Percentiles rank a stretch among this genome's conserved stretches.
Conservation (phyloP, 2,888 invertebrate genomes). For the Coelopa pilipes region DNA sequence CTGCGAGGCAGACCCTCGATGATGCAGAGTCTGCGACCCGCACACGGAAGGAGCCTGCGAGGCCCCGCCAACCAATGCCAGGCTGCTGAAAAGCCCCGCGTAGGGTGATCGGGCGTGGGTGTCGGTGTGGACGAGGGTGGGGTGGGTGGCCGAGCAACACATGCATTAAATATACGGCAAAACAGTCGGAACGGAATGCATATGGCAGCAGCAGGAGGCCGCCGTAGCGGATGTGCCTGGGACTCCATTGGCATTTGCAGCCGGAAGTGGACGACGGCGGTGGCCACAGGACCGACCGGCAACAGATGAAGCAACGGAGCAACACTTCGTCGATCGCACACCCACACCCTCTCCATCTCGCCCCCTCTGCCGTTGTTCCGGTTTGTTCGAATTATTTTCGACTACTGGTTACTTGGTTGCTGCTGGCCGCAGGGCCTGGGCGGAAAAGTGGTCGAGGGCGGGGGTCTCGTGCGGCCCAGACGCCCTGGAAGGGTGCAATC, state of each 20-base stretch:
- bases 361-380: conserved; percentile 2
- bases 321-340: conserved; percentile 4
- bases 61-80: too few relatives aligned
- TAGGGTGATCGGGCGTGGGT: too few relatives aligned
- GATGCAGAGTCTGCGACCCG: too few relatives aligned
- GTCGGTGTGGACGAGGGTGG: too few relatives aligned
- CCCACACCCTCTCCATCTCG: neutral
- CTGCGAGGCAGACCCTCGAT: too few relatives aligned
- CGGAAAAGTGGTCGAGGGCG: too few relatives aligned
- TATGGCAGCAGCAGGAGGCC: neutral
- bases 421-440: neutral
- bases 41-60: too few relatives aligned
- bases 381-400: conserved; percentile 23
- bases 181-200: conserved; percentile 18
- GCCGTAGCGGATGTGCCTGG: too few relatives aligned
- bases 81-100: too few relatives aligned
- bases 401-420: conserved; percentile 12
- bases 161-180: neutral
- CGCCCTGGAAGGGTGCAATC: too few relatives aligned
- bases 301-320: neutral
- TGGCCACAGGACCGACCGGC: conserved; percentile 10
- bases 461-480: too few relatives aligned
- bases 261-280: conserved; percentile 17
- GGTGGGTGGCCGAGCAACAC: neutral
- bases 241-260: neutral